Evolutionary conservation across 2,797 vertebrate genomes (phyloP).

Genomic region (Falco novaeseelandiae): DNA sequence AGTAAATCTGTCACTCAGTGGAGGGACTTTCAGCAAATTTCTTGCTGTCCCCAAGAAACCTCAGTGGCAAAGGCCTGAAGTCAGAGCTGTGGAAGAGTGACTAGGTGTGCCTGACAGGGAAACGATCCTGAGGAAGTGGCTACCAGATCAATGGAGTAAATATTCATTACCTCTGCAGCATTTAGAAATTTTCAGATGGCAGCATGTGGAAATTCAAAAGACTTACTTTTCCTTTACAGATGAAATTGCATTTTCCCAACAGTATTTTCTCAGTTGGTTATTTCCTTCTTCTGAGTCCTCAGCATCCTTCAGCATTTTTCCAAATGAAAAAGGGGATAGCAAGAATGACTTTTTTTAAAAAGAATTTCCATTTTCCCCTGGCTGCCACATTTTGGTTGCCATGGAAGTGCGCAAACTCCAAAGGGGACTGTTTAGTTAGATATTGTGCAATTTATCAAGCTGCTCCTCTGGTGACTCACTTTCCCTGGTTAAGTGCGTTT

Average conservation of each 20-base stretch:
- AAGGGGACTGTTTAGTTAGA: conserved; percentile 11
- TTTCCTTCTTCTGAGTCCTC: not conserved
- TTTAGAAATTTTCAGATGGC: not conserved
- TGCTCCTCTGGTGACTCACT: conserved; percentile 63
- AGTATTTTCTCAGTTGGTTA: not conserved
- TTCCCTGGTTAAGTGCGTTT: conserved; percentile 18
- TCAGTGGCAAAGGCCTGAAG: not conserved
- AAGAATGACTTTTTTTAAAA: conserved; percentile 19
- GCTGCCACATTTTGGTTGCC: conserved; percentile 50
- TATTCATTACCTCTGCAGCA: not conserved
- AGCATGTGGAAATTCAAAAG: not conserved
- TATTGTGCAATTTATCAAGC: conserved; percentile 47
- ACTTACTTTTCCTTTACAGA: not conserved
- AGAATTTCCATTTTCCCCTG: conserved; percentile 50
- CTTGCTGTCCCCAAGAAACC: not conserved
- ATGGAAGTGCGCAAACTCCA: conserved; percentile 41
- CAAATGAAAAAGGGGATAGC: not conserved
- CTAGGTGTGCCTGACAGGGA: not conserved
- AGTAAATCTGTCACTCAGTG: not conserved
- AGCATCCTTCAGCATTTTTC: not conserved
- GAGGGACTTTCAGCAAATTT: not conserved
- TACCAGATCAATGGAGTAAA: not conserved
- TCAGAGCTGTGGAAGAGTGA: not conserved
- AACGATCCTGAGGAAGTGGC: not conserved
- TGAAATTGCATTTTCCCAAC: not conserved